Evolutionary conservation across 2,113 vertebrate genomes (phyloP), one percentile per base, ranked within the genome.

Genomic region (Illadopsis cleaveri): DNA sequence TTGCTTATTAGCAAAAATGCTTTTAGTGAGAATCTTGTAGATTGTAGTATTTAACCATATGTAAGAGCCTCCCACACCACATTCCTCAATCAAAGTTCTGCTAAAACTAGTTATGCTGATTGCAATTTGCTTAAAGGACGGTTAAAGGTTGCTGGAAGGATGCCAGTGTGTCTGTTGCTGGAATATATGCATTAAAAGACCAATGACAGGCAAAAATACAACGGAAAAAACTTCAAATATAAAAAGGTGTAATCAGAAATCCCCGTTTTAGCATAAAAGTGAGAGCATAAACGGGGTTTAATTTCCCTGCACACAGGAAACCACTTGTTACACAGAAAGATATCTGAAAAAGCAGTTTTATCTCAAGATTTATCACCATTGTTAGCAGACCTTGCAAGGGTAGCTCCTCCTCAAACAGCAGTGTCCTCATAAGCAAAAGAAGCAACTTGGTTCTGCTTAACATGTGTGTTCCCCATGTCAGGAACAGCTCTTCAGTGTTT

Each of bases 71-170:
- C 61, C 57, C 50, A 80, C 66, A 92, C 61, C 50, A 57, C 27
- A 50, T 68, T 86, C 89, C 56, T 81, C 56, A 86, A 81, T 38
- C 47, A 54, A 84, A 77, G 44, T 75, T 94, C 61, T 84, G 38
- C 68, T 96, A 71, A 78, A 92, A 71, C 54, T 60, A 86, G 71
- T 83, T 90, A 71, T 58, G 68, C 72, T 92, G 72, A 77, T 78
- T 90, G 68, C 76, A 86, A 25, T 91, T 92, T 90, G 25, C 66
- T 83, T 92, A 28, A 90, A 96, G 77, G 81, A 89, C 2, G 0
- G 35, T 89, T 92, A 79, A 81, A 95, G 66, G 73, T 91, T 94
- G 53, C 40, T 94, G 78, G 81, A 40, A 95, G 40, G 14, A 76
- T 71, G 68, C 57, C 82, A 83, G 31, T 1, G 0, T 35, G 27